Evolutionary conservation across 2,888 invertebrate genomes (phyloP).

Genomic region (Eustalomyia histrio): DNA sequence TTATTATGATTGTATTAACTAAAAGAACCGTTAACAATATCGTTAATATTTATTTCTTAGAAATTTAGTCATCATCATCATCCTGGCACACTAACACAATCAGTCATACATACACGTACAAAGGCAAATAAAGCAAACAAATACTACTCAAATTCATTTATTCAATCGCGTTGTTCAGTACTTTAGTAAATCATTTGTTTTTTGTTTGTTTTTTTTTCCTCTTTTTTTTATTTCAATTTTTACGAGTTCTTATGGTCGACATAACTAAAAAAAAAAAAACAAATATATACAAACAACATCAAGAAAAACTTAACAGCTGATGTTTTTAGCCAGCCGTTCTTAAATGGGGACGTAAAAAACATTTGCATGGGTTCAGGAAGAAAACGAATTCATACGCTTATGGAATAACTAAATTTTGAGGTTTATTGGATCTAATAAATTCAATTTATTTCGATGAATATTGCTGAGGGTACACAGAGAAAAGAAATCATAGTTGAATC

Average conservation of each 20-base stretch:
- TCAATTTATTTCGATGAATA: too few species aligned
- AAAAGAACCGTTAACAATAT: conserved; percentile 56
- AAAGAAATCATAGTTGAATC: too few species aligned
- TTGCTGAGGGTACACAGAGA: too few species aligned
- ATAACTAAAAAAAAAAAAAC: conserved; percentile 26
- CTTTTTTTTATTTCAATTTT: conserved; percentile 55
- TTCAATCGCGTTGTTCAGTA: conserved; percentile 29
- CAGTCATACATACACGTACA: not conserved
- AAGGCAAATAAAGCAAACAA: not conserved
- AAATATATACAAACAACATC: conserved; percentile 26
- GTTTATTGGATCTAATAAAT: too few species aligned
- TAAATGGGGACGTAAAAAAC: not conserved
- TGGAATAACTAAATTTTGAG: too few species aligned
- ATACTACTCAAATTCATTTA: not conserved
- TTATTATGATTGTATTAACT: conserved; percentile 17
- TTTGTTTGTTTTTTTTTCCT: conserved; percentile 43
- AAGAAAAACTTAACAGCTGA: conserved; percentile 51
- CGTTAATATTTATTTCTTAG: conserved; percentile 55
- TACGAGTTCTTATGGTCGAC: conserved; percentile 40
- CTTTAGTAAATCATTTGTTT: conserved; percentile 57
- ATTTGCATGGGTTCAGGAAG: too few species aligned
- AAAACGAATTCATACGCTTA: too few species aligned
- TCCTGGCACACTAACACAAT: not conserved
- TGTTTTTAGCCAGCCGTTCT: conserved; percentile 11
- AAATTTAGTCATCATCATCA: conserved; percentile 58